Evolutionary conservation across 2,113 vertebrate genomes (phyloP).

Genomic region (Sapayoa aenigma): DNA sequence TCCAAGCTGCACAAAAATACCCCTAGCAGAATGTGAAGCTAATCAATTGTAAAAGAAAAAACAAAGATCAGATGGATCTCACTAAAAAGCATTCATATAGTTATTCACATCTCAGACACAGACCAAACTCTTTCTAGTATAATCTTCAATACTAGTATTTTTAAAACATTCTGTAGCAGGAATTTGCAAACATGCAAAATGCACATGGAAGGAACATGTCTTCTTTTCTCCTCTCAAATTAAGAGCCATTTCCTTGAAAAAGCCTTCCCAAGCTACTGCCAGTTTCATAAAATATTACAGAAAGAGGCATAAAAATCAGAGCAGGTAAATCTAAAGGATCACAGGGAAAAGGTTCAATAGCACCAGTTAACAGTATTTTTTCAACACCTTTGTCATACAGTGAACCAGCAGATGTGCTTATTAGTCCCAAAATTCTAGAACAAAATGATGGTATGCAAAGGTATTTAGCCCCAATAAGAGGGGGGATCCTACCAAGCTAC

Average conservation of each 20-base stretch:
- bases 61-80: background rate
- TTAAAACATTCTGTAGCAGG: background rate
- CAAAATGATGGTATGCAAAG: background rate
- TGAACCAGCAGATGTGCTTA: background rate
- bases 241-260: background rate
- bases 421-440: background rate
- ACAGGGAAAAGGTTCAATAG: background rate
- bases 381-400: background rate
- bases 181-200: background rate
- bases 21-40: background rate
- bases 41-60: background rate
- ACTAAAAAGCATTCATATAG: background rate
- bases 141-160: background rate
- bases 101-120: background rate
- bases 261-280: background rate
- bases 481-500: background rate
- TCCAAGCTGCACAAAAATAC: background rate
- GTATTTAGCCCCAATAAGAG: background rate
- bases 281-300: background rate
- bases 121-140: background rate
- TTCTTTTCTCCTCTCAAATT: background rate
- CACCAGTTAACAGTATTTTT: background rate
- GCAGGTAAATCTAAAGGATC: background rate
- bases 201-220: background rate
- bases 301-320: background rate